Percentiles rank a stretch among this genome's conserved stretches.
These are phyloP conservation scores for Cryptomyrus ogoouensis DNA, from an alignment of 2,113 vertebrate species.

Conservation along the genomic window DNA sequence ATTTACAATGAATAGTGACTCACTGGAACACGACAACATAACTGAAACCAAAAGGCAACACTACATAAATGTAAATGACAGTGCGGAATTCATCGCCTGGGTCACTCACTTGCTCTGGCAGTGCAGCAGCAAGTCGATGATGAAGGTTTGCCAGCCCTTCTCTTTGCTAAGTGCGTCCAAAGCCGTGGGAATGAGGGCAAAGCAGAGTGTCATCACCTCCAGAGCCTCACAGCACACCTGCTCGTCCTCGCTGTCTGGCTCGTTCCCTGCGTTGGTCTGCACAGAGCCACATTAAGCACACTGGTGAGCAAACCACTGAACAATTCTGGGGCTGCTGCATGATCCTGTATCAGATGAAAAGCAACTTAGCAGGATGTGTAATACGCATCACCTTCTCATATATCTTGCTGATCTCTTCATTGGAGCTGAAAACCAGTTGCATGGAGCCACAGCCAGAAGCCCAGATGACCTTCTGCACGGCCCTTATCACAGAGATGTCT, in stretches of 20 bases:
- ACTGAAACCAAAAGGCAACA: not conserved
- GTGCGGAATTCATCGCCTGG: not conserved
- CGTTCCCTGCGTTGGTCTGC: slow-evolving; percentile 90
- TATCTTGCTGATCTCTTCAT: slow-evolving; percentile 96
- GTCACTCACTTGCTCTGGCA: slow-evolving; percentile 95
- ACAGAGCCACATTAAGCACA: slow-evolving; percentile 19
- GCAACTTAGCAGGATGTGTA: not conserved
- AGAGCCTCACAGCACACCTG: slow-evolving; percentile 97
- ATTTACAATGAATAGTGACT: not conserved
- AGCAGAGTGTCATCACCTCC: slow-evolving; percentile 97
- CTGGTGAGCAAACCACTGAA: not conserved
- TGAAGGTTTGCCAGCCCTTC: slow-evolving; percentile 97
- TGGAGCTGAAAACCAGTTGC: slow-evolving; percentile 93
- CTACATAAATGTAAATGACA: not conserved
- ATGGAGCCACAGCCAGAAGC: slow-evolving; percentile 93
- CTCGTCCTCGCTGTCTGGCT: slow-evolving; percentile 91
- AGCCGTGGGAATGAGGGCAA: slow-evolving; percentile 93
- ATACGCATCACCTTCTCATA: slow-evolving; percentile 80
- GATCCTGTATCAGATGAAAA: not conserved
- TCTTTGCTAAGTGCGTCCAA: slow-evolving; percentile 96
- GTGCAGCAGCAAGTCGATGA: slow-evolving; percentile 93
- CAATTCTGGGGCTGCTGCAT: not conserved
- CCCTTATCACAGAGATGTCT: slow-evolving; percentile 95
- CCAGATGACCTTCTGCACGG: slow-evolving; percentile 97
- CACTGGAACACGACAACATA: not conserved